Evolutionary conservation across 2,113 vertebrate species (phyloP).

Genomic region (Corapipo altera): DNA sequence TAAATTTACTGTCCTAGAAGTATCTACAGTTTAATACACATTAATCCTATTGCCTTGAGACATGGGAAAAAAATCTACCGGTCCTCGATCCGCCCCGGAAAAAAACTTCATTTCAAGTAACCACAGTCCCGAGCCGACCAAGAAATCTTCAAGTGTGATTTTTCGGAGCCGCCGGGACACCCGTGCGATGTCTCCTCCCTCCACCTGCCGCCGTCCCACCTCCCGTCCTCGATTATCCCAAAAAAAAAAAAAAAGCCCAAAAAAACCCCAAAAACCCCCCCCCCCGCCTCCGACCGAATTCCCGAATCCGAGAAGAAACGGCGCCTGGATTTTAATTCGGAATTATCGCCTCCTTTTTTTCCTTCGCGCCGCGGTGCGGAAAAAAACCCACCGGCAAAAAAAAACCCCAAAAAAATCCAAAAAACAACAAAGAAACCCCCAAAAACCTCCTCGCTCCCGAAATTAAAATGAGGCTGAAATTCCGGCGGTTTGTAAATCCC

Average conservation of each 20-base stretch:
- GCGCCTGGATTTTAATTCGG: neutral
- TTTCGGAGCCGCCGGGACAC: neutral
- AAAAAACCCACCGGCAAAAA: neutral
- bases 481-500: conserved; percentile 1
- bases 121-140: conserved; percentile 79
- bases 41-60: conserved; percentile 86
- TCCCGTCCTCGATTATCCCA: neutral
- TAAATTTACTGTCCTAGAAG: conserved; percentile 85
- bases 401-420: neutral
- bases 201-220: neutral
- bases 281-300: neutral
- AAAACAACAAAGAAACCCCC: no score
- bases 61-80: conserved; percentile 77
- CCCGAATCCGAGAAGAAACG: neutral
- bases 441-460: neutral
- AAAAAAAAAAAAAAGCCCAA: neutral
- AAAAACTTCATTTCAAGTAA: conserved; percentile 85
- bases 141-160: conserved; percentile 76
- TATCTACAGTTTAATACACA: conserved; percentile 88
- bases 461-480: neutral
- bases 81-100: conserved; percentile 79
- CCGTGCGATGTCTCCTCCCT: neutral
- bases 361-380: neutral
- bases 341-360: neutral
- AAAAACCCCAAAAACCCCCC: neutral